Base-by-base conservation (phyloP, 2,113 vertebrate species). In the Mormyrus lacerda region DNA sequence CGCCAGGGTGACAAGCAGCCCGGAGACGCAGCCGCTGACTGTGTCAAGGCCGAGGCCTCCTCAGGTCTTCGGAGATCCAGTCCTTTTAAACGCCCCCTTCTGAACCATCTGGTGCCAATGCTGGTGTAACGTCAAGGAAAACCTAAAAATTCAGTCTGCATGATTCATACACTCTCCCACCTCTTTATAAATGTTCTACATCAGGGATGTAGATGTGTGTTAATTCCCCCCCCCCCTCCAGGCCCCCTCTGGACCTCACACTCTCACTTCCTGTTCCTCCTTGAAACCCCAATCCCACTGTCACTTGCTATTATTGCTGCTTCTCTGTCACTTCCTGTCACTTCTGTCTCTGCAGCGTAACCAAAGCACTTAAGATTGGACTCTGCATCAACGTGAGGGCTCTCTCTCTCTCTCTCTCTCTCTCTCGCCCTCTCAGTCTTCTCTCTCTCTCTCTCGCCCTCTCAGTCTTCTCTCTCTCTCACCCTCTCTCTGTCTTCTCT, bases 251-350 rank as follows among this genome's bases (percentile, higher is more conserved):
- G 42, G 79, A 45, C 19, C 79, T 83, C 79, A 24, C 35, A 45
- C 39, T 45, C 7, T 45, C 44, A 47, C 79, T 83, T 83, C 79
- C 79, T 83, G 39, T 83, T 44, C 35, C 69, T 76, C 15, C 79
- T 47, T 45, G 35, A 39, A 24, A 5, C 39, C 17, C 19, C 35
- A 1, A 83, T 21, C 79, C 17, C 79, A 1, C 44, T 45, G 79
- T 83, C 39, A 44, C 42, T 83, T 83, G 39, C 42, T 9, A 31
- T 83, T 45, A 42, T 47, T 31, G 7, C 19, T 21, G 79, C 21
- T 83, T 21, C 15, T 83, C 42, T 83, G 79, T 83, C 79, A 83
- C 79, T 83, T 83, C 42, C 79, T 45, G 79, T 83, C 79, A 44
- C 35, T 45, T 83, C 44, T 83, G 39, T 83, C 79, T 83, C 39